These are phyloP conservation scores for Cremastinae sp. DNA, from an alignment of 2,888 invertebrate species.

Conservation along the genomic window DNA sequence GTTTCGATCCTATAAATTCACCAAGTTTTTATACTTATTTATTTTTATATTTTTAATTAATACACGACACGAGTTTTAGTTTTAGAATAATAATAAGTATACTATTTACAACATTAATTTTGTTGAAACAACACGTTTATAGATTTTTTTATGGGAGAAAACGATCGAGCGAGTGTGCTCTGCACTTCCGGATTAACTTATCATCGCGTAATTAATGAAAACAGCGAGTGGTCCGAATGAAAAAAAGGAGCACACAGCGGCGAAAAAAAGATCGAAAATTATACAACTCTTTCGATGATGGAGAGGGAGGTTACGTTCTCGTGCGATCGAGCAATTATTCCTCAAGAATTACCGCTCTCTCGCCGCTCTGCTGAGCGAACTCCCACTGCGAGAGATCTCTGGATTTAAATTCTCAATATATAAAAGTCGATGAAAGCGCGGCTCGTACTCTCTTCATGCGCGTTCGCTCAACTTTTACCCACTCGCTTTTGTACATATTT, in stretches of 20 bases:
- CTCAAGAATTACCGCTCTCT: slow-evolving; percentile 61
- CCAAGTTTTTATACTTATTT: too few relatives aligned
- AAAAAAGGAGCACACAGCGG: slow-evolving; percentile 1
- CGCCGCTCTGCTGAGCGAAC: slow-evolving; percentile 42
- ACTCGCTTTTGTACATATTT: not conserved
- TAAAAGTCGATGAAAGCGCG: slow-evolving; percentile 59
- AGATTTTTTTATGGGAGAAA: too few relatives aligned
- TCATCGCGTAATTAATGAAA: slow-evolving; percentile 35
- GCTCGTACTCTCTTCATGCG: slow-evolving; percentile 39
- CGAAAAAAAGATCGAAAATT: slow-evolving; percentile 10
- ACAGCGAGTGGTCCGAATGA: slow-evolving; percentile 13
- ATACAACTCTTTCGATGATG: not conserved
- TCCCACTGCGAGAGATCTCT: slow-evolving; percentile 61
- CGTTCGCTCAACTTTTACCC: slow-evolving; percentile 1
- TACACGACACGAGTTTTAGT: too few relatives aligned
- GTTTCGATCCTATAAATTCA: too few relatives aligned
- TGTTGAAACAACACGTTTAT: too few relatives aligned
- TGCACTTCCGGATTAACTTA: slow-evolving; percentile 45
- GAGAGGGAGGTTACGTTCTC: slow-evolving; percentile 46
- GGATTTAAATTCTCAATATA: slow-evolving; percentile 57
- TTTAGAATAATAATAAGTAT: too few relatives aligned
- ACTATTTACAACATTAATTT: not conserved
- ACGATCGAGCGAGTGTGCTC: not conserved
- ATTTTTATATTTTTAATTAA: too few relatives aligned
- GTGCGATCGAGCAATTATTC: slow-evolving; percentile 64